Base-by-base conservation (phyloP, 2,888 invertebrate genomes). In the Amiota mariae region DNA sequence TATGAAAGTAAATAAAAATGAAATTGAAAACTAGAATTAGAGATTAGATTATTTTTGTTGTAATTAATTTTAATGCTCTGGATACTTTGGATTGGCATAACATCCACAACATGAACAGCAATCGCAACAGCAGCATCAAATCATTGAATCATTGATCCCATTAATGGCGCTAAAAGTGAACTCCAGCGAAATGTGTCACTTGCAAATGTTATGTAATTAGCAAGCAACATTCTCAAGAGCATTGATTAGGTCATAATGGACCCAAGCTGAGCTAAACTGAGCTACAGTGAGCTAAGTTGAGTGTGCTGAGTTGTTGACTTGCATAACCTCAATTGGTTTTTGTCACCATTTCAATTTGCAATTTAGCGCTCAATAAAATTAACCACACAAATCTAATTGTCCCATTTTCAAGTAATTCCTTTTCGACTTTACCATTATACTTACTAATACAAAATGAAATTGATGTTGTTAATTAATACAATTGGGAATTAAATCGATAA, bases 281-380 rank as follows among this genome's bases (percentile, higher is more conserved):
- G 24, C 3, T 24, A 24, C 24, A 51, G 18, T n/a, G 46, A 67
- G 67, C 51, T 11, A 36, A 63, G 46, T 24, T 8, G 67, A 18
- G 59, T 59, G 59, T 15, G 59, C 47, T 15, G 2, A 20, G 24
- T 24, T 51, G 67, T 36, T 63, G 46, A 63, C 36, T 48, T 49
- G 67, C 67, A 49, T 85, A 85, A 85, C 83, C 83, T 78, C 85
- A 84, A 84, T 85, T 85, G 84, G 85, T 36, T 36, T 85, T 85
- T 84, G 85, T 84, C 83, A 85, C 83, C 85, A 85, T 84, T 84
- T 84, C 83, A 84, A 84, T 84, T 84, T 84, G 85, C 83, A 85
- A 85, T 84, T 84, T 80, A 54, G 67, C 67, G 67, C 67, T 68
- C 51, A 68, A 68, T 68, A 68, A 68, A 68, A 68, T 68, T 48